A percentile compares a stretch with the other conserved stretches of the same genome.
phyloP scores from a whole-genome alignment of 2,113 vertebrate genomes.

The Tichodroma muraria region DNA sequence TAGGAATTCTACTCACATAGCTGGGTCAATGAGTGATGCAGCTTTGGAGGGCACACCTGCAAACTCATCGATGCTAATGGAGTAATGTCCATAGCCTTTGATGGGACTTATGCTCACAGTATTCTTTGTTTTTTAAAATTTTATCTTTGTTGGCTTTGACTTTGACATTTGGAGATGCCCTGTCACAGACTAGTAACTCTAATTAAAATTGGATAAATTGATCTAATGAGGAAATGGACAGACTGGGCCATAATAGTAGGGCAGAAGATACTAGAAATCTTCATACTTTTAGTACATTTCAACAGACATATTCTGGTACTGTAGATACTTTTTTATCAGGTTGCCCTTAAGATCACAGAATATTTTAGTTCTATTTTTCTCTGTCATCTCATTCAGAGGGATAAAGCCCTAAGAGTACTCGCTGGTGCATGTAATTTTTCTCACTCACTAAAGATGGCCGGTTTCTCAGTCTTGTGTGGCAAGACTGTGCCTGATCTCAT shows the following conservation, averaged over 20 bases:
- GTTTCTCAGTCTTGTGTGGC: not conserved
- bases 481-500: not conserved
- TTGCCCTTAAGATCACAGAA: not conserved
- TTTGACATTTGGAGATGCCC: not conserved
- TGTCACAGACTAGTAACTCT: not conserved
- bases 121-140: not conserved
- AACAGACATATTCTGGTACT: not conserved
- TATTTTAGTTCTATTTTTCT: not conserved
- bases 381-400: not conserved
- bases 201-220: not conserved
- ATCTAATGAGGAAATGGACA: not conserved
- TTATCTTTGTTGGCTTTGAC: not conserved
- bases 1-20: not conserved
- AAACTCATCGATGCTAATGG: fast-evolving
- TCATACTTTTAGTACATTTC: not conserved
- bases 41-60: not conserved
- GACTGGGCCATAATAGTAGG: not conserved
- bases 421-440: not conserved
- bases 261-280: not conserved
- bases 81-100: not conserved
- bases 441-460: not conserved
- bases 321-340: not conserved
- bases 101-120: not conserved
- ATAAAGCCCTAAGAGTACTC: not conserved
- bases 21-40: not conserved